Percentiles rank a stretch among this genome's conserved stretches.
Conservation (phyloP, 2,797 vertebrate species). For the Trachurus trachurus region DNA sequence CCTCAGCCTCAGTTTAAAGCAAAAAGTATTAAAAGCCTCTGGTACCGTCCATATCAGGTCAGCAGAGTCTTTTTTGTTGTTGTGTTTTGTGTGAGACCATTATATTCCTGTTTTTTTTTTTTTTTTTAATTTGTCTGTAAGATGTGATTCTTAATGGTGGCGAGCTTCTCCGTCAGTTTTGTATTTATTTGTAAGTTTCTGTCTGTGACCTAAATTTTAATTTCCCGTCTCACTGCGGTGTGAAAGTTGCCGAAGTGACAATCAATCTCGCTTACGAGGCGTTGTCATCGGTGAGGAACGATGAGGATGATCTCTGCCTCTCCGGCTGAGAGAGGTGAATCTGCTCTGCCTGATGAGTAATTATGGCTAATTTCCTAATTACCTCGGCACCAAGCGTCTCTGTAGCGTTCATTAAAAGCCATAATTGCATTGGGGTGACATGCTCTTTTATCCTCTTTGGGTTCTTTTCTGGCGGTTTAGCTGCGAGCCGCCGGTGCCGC, state of each 20-base stretch:
- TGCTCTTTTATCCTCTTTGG: slow-evolving; percentile 80
- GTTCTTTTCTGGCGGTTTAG: slow-evolving; percentile 66
- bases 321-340: slow-evolving; percentile 72
- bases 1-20: slow-evolving; percentile 2
- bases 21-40: not conserved
- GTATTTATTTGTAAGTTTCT: slow-evolving; percentile 52
- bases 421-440: slow-evolving; percentile 86
- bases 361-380: slow-evolving; percentile 86
- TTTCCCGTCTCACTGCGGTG: slow-evolving; percentile 23
- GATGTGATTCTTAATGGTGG: slow-evolving; percentile 33
- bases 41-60: not conserved
- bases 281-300: slow-evolving; percentile 63
- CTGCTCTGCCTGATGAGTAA: slow-evolving; percentile 79
- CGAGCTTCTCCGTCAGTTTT: slow-evolving; percentile 17
- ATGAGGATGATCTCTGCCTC: slow-evolving; percentile 71
- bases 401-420: slow-evolving; percentile 84
- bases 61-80: slow-evolving; percentile 40
- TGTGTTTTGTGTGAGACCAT: slow-evolving; percentile 19
- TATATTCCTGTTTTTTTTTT: not conserved
- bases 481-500: slow-evolving; percentile 50
- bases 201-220: slow-evolving; percentile 46
- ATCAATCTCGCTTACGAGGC: slow-evolving; percentile 81
- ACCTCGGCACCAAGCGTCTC: slow-evolving; percentile 74
- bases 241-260: slow-evolving; percentile 74
- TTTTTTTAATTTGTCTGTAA: not conserved